Base-by-base conservation (phyloP, 2,888 invertebrate genomes). In the Cheilosia vernalis region DNA sequence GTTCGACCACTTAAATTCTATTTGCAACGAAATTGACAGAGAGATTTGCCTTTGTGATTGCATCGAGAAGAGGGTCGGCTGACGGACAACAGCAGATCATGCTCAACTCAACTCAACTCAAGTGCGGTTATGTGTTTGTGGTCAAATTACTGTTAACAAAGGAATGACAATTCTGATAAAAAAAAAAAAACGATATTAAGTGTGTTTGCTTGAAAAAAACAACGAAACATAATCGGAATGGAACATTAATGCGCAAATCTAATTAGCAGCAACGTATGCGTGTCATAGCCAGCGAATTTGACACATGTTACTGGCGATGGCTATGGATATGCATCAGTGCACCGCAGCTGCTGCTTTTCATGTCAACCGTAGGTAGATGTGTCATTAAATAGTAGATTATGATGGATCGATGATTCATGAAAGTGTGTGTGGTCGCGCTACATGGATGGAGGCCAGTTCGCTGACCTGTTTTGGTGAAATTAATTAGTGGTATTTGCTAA, bases 1-100 rank as follows among this genome's bases (percentile, higher is more conserved):
- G 81, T 81, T 67, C 61, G 53, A 77, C 85, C 85, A 85, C 76
- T 85, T 81, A 85, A 81, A 81, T 85, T 85, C 84, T 76, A 80
- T 85, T 85, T 85, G 80, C 70, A 74, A 66, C 61, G 70, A 81
- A 81, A 81, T 85, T 67, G 76, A 72, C 81, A 70, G 30, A 60
- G 21, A 51, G 24, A 51, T 55, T 63, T 56, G 44, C 49, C 51
- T 70, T 58, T 70, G 37, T 37, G 15, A 33, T 30, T 33, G 37
- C 21, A 30, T 21, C 19, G 42, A n/a, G 49, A n/a, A 24, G 37
- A 19, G 10, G 56, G 21, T 6, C 9, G 4, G 2, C 44, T 44
- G 17, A 44, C 17, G 17, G n/a, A 44, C 44, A n/a, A 44, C 44
- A 44, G 6, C 17, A 15, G 15, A n/a, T 44, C 6, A 15, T 6